Base-by-base conservation (phyloP, 2,888 invertebrate species). In the Vesta saturnalis region DNA sequence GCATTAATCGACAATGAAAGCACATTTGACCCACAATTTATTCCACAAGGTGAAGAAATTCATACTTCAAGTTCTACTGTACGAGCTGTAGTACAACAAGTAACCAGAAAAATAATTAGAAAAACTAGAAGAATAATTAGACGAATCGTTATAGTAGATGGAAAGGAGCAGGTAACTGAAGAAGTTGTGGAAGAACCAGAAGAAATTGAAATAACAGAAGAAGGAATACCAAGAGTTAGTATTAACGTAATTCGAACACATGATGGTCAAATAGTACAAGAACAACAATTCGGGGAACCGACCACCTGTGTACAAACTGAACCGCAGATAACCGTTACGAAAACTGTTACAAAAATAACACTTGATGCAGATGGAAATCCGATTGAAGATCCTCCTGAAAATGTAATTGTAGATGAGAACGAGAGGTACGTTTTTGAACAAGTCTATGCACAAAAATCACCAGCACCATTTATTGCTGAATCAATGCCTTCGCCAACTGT, bases 101-200 rank as follows among this genome's bases (percentile, higher is more conserved):
- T 94, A 0, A 93, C 93, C 0, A 88, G 92, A 72, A 88, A 91
- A 78, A 89, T 93, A n/a, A 90, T 94, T 2, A 88, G 90, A 68
- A 93, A 91, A 75, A 91, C 91, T 14, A 87, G 92, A 55, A 89
- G 91, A 71, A 92, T 94, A 15, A 92, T 95, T 60, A 88, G 92
- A 61, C 89, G 91, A 73, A 88, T 93, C 1, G 91, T 92, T 0
- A 90, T 94, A 3, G 89, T 94, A 66, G 91, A 95, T 80, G 95
- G 95, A 0, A 92, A 93, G 83, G 95, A 95, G 84, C 91, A 92
- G 69, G 88, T 93, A 0, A 91, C 91, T 5, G 95, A 95, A 83
- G 94, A 95, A 84, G 84, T 94, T 0, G 86, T 94, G 49, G 95
- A 95, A 78, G 94, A 94, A 81, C 95, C 95, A 0, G 94, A 68